Base-by-base conservation (phyloP, 2,888 invertebrate genomes). In the Bombylius major region DNA sequence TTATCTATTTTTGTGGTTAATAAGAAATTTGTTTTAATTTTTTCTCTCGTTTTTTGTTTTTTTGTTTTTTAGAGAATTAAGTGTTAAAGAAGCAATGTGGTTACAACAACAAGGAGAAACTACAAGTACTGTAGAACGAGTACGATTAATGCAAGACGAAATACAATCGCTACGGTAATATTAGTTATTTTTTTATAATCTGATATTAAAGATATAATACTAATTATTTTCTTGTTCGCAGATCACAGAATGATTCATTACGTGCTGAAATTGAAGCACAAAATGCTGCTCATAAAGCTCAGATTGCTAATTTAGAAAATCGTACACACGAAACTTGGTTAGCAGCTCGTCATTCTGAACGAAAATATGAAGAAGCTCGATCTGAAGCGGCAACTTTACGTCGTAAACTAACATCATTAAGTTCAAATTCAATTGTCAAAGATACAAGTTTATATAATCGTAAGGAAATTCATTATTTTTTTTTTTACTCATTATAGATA, bases 271-370 rank as follows among this genome's bases (percentile, higher is more conserved):
- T 93, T 59, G 80, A 89, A n/a, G 89, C 90, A 57, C 90, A 90
- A 70, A 87, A 91, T 70, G 85, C 81, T 3, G 71, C 76, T 7
- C 77, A 78, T 23, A 80, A 81, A 65, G 73, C 77, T 0, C 89
- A 90, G 67, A 83, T 90, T 62, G 81, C 89, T 55, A 81, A 82
- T 56, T 78, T 89, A 57, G 92, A 93, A 73, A 83, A 86, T 65
- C 87, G 90, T 62, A 86, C 89, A 14, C 91, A 93, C 72, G 86
- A 88, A 66, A 85, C 87, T 62, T 90, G 89, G 93, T 82, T 94
- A 54, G 81, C 84, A 58, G 86, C 90, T 13, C 78, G 92, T 52
- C 86, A 89, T 66, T 85, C 86, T 44, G 85, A 89, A 69, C 80
- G 93, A 42, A 88, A 86, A 64, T 79, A 88, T 47, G 91, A 92